Conservation (phyloP, 2,888 invertebrate genomes). For the Leucozona laternaria region DNA sequence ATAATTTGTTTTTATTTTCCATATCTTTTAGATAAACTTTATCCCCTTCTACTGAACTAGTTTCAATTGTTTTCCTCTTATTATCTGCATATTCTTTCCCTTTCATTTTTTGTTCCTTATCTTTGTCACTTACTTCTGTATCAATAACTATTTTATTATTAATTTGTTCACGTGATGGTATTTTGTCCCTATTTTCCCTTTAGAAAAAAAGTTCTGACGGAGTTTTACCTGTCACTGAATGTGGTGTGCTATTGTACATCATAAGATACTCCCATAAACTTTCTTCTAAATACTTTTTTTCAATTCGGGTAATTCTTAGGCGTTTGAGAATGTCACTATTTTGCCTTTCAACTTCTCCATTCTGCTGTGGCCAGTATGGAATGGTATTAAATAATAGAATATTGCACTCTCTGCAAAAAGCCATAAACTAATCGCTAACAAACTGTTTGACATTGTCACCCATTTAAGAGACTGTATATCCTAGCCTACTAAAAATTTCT, state of each 20-base stretch:
- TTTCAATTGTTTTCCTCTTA: neutral
- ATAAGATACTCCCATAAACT: neutral
- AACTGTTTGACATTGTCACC: conserved; percentile 44
- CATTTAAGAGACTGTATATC: neutral
- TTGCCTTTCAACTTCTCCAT: neutral
- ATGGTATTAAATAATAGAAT: too few relatives aligned
- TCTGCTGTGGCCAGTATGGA: too few relatives aligned
- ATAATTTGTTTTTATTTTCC: too few relatives aligned
- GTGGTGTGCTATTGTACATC: neutral
- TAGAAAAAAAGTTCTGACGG: neutral
- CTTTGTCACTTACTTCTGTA: too few relatives aligned
- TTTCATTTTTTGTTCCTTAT: too few relatives aligned
- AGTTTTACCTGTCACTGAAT: neutral
- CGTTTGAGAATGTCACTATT: neutral
- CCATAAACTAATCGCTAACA: conserved; percentile 69
- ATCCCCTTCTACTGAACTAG: too few relatives aligned
- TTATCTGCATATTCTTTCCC: too few relatives aligned
- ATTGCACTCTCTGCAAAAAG: conserved; percentile 60
- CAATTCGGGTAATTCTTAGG: neutral
- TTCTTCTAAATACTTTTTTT: neutral
- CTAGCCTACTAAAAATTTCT: neutral
- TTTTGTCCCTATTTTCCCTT: neutral
- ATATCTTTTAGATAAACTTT: too few relatives aligned
- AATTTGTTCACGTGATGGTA: neutral
- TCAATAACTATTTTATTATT: too few relatives aligned